These are phyloP conservation scores for Gallinago paraguaiae DNA, from an alignment of 2,113 vertebrate species.

Conservation along the genomic window DNA sequence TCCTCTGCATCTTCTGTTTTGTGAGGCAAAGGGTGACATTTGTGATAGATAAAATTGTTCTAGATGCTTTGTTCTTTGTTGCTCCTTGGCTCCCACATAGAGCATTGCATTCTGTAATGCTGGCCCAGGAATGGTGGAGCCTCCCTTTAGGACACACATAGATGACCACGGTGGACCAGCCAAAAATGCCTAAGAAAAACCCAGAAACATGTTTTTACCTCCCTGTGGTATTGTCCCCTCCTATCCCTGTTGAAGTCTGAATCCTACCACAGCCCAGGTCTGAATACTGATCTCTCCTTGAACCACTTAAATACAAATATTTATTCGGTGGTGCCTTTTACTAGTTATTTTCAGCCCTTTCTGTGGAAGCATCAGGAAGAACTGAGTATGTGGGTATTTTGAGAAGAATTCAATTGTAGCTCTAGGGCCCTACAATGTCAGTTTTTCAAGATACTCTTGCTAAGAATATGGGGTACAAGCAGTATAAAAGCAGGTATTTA, in stretches of 20 bases:
- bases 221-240: not conserved
- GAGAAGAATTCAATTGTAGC: not conserved
- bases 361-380: not conserved
- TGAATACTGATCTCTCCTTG: not conserved
- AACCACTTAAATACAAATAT: not conserved
- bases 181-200: accelerated
- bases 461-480: not conserved
- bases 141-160: accelerated
- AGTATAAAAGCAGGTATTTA: not conserved
- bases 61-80: not conserved
- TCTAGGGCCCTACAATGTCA: not conserved
- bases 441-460: not conserved
- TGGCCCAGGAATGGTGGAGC: not conserved
- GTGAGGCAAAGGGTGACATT: not conserved
- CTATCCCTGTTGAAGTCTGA: not conserved
- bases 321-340: not conserved
- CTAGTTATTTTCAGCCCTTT: not conserved
- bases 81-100: accelerated
- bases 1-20: not conserved
- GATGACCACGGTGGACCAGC: no score
- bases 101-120: not conserved
- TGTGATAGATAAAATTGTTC: not conserved
- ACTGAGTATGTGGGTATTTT: not conserved
- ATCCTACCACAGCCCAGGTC: not conserved
- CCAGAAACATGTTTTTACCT: accelerated